Base-by-base conservation (phyloP, 2,888 invertebrate genomes). In the Sceliomorpha sp. region DNA sequence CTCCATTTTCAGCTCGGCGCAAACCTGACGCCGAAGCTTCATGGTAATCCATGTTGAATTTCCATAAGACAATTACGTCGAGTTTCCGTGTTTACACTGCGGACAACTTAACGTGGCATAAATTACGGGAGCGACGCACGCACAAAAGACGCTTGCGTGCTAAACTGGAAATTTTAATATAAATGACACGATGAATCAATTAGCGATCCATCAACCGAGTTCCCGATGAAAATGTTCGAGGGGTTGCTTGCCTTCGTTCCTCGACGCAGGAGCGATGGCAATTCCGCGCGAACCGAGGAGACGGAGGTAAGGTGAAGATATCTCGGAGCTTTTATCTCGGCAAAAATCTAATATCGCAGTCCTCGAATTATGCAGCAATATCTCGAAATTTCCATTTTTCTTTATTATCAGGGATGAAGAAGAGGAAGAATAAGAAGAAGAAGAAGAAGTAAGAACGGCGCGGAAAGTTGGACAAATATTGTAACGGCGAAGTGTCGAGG, bases 21-120 rank as follows among this genome's bases (percentile, higher is more conserved):
- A n/a, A 13, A 29, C 58, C 9, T 9, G 7, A 15, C 39, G 36
- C 24, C 34, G 42, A 56, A 26, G 29, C 39, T 20, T 6, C 9
- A 17, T 32, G 27, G 34, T 40, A 42, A 48, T 42, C 42, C 27
- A 17, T 32, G 51, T 55, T 13, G 32, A 44, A 77, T 79, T 77
- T 72, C 75, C 78, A 76, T 74, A 75, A 78, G 73, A 74, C 72
- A 75, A 76, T 78, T 76, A 77, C 70, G 58, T 47, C 48, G 67
- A 72, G 69, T 66, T 74, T 68, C 64, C 71, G 64, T 75, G 59
- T 59, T 42, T 59, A 50, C 42, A 12, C 20, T 36, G 7, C 6
- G 48, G 32, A 48, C 40, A 26, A 58, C 29, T 37, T 39, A 39
- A 56, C 44, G 15, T 27, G 44, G 58, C 8, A 37, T 47, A 24